Conservation (phyloP, 2,888 invertebrate species). For the Dorcus parallelipipedus region DNA sequence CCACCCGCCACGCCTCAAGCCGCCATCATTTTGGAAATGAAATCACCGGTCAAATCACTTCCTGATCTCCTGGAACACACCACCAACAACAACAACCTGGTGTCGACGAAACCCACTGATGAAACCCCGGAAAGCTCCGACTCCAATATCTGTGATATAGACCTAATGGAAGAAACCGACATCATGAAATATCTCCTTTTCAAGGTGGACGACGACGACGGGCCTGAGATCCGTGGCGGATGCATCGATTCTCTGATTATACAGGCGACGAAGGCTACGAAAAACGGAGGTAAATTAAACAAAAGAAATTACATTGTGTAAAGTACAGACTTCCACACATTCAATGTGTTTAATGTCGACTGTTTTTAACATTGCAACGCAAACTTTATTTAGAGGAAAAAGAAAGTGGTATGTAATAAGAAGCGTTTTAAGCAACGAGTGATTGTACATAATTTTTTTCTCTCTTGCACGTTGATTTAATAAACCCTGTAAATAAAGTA, state of each 20-base stretch:
- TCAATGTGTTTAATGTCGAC: background rate
- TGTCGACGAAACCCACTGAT: background rate
- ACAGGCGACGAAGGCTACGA: slow-evolving; percentile 92
- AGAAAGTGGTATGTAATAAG: slow-evolving; percentile 42
- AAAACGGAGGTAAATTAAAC: slow-evolving; percentile 56
- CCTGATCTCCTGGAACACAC: slow-evolving; percentile 47
- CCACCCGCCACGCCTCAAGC: slow-evolving; percentile 44
- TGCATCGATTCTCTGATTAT: slow-evolving; percentile 92
- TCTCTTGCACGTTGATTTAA: no score
- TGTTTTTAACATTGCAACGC: background rate
- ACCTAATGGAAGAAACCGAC: slow-evolving; percentile 76
- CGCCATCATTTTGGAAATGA: slow-evolving; percentile 45
- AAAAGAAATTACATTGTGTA: background rate
- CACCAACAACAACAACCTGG: slow-evolving; percentile 18
- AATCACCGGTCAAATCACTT: slow-evolving; percentile 40
- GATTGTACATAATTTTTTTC: no score
- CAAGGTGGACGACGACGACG: slow-evolving; percentile 79
- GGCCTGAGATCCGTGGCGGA: slow-evolving; percentile 90
- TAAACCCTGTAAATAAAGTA: no score
- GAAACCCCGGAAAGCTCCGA: slow-evolving; percentile 13
- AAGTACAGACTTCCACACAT: background rate
- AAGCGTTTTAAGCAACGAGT: background rate
- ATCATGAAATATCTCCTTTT: slow-evolving; percentile 75
- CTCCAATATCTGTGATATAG: slow-evolving; percentile 44
- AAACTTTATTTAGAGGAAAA: slow-evolving; percentile 39